These are phyloP conservation scores for Spea bombifrons DNA, from an alignment of 2,113 vertebrate genomes.

Conservation along the genomic window DNA sequence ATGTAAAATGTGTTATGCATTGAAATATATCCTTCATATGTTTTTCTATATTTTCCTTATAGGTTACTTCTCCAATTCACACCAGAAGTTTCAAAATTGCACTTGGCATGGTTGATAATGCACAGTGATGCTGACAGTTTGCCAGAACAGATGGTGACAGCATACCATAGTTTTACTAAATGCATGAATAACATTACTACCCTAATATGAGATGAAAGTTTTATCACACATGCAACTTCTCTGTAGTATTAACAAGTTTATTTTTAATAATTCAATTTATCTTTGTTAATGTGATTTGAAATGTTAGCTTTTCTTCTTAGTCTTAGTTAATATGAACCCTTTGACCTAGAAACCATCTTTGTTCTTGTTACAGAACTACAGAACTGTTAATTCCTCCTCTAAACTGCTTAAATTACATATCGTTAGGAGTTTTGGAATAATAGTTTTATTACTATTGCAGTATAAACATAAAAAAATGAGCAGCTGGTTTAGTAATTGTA, in stretches of 20 bases:
- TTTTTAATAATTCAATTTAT: conserved; percentile 60
- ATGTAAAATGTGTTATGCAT: background rate
- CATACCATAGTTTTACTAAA: conserved; percentile 66
- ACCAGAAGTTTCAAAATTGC: conserved; percentile 51
- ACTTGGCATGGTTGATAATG: conserved; percentile 52
- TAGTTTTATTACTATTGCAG: no score
- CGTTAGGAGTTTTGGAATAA: no score
- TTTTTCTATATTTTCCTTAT: conserved; percentile 34
- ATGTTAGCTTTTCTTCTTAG: conserved; percentile 39
- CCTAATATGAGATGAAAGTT: conserved; percentile 62
- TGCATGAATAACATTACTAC: conserved; percentile 62
- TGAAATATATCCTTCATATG: conserved; percentile 18
- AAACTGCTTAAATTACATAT: background rate
- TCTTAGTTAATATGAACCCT: background rate
- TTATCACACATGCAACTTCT: conserved; percentile 57
- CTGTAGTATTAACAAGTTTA: conserved; percentile 48
- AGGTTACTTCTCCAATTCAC: conserved; percentile 51
- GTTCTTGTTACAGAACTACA: background rate
- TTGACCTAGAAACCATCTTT: background rate
- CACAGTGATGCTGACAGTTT: conserved; percentile 58
- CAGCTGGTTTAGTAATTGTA: no score
- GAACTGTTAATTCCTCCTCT: background rate
- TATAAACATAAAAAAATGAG: no score
- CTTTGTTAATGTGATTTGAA: conserved; percentile 52
- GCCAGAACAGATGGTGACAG: conserved; percentile 59